Evolutionary conservation across 2,797 vertebrate genomes (phyloP), one percentile per base, ranked within the genome.

Genomic region (Atherinosoma microstoma): DNA sequence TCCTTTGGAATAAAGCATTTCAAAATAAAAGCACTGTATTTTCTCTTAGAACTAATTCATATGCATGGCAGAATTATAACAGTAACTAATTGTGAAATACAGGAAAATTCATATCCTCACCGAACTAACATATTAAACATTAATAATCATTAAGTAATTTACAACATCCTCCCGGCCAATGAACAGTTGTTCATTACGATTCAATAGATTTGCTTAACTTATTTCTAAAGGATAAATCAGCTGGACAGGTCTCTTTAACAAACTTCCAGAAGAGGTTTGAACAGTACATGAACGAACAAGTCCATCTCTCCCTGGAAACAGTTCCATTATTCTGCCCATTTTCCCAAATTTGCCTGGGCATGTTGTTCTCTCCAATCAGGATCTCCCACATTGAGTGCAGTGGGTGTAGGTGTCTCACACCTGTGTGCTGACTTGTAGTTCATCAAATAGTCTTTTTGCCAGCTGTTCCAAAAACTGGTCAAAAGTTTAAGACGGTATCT

Each of bases 261-360:
- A 3, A 20, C 6, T 49, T 3, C 20, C 45, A 6, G 45, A n/a
- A 10, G 18, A 20, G 4, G 45, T n/a, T 47, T 4, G 42, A 47
- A n/a, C 20, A 9, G 45, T 8, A 49, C 45, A 49, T 49, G 18
- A 49, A 2, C 7, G 2, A n/a, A n/a, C 45, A 20, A 49, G 18
- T 18, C 27, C 45, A 61, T 81, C 79, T 59, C 78, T 62, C 4
- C 76, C 76, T 65, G 58, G 67, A 78, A 78, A 82, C 13, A 82
- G 40, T 27, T 82, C 64, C 0, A 20, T 12, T 16, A 79, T 76
- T 15, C 65, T 78, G 13, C 64, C 79, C 22, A 78, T 47, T 32
- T 75, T 82, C 24, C 24, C 74, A 84, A 4, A 35, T 78, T 35
- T 80, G 73, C 16, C 60, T 58, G 11, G 68, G 65, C 0, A 15